A percentile compares a stretch with the other conserved stretches of the same genome.
These are phyloP conservation scores for Pseudorectes ferrugineus DNA, from an alignment of 2,113 vertebrate species.

Conservation along the genomic window DNA sequence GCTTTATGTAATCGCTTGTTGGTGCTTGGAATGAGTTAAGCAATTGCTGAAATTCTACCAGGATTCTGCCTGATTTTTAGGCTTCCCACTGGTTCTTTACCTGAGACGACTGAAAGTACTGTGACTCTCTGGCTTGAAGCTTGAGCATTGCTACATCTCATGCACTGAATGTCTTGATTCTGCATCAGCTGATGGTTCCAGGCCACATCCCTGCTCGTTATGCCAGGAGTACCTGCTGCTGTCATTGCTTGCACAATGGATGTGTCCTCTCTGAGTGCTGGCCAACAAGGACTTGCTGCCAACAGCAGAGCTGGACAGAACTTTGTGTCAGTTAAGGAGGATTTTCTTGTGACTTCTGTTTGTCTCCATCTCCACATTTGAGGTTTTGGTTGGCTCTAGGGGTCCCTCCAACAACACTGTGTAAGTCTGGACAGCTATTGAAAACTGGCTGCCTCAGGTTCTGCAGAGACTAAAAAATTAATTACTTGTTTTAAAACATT, in stretches of 20 bases:
- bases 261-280: not conserved
- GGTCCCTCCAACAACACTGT: not conserved
- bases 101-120: not conserved
- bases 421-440: not conserved
- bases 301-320: not conserved
- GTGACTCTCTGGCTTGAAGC: not conserved
- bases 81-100: not conserved
- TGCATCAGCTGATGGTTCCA: not conserved
- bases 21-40: not conserved
- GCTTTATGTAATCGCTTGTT: not conserved
- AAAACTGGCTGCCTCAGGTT: not conserved
- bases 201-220: not conserved
- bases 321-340: fast-evolving
- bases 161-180: not conserved
- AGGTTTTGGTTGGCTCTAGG: not conserved
- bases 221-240: not conserved
- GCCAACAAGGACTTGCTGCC: not conserved
- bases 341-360: not conserved
- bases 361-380: not conserved
- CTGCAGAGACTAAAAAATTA: not conserved
- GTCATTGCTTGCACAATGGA: not conserved
- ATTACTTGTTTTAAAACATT: not conserved
- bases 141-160: not conserved
- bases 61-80: not conserved
- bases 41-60: not conserved